These are phyloP conservation scores for Branchellion lobata DNA, from an alignment of 2,888 invertebrate species.

Conservation along the genomic window DNA sequence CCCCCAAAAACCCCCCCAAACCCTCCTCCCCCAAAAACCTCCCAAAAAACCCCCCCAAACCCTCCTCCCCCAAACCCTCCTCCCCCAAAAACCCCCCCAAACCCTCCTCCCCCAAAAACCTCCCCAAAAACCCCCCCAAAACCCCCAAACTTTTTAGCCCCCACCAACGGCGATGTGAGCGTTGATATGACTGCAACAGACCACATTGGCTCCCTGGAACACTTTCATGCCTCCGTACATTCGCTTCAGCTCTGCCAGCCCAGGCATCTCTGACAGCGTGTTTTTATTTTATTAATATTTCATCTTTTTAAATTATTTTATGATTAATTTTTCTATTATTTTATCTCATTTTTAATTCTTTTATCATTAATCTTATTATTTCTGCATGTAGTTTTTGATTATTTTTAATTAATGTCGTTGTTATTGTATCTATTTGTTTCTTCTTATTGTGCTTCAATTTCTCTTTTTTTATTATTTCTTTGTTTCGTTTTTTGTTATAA, in stretches of 20 bases:
- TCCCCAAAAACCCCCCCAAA: no score
- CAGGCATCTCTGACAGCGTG: conserved; percentile 84
- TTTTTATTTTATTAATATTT: not conserved
- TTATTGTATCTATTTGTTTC: not conserved
- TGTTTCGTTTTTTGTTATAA: no score
- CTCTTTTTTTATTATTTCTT: not conserved
- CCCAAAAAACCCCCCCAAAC: no score
- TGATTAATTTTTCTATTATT: no score
- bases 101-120: no score
- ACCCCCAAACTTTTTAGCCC: no score
- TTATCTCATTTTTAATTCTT: not conserved
- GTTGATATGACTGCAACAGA: conserved; percentile 96
- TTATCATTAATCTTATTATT: not conserved
- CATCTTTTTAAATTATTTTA: not conserved
- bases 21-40: no score
- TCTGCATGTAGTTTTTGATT: not conserved
- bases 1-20: no score
- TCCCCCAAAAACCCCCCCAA: no score
- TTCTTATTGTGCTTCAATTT: not conserved
- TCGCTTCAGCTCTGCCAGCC: conserved; percentile 88
- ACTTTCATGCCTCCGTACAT: conserved; percentile 87
- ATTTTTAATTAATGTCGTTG: not conserved
- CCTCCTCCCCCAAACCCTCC: no score
- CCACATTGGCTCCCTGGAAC: conserved; percentile 88
- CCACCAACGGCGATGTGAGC: conserved; percentile 97